Conservation (phyloP, 2,888 invertebrate species). For the Nomada flava region DNA sequence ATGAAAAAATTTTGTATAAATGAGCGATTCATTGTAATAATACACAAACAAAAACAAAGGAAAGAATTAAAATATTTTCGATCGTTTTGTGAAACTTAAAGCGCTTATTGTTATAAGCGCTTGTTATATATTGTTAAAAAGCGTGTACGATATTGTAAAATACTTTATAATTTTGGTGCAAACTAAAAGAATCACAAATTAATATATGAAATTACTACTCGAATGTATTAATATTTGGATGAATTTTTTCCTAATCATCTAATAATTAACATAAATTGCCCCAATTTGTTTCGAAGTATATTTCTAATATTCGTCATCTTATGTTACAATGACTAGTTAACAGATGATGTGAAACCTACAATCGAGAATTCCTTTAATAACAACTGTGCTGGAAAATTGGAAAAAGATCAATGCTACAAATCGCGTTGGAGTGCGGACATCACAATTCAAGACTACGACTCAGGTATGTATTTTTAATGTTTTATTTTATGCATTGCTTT, state of each 20-base stretch:
- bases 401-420: constrained; percentile 86
- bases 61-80: background rate
- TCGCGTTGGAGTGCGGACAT: constrained; percentile 90
- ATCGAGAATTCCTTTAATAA: constrained; percentile 88
- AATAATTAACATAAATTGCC: too few relatives aligned
- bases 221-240: too few relatives aligned
- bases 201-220: too few relatives aligned
- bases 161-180: background rate
- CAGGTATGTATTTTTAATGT: constrained; percentile 62
- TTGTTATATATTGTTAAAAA: too few relatives aligned
- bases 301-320: constrained; percentile 15
- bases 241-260: too few relatives aligned
- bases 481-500: background rate
- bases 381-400: constrained; percentile 86
- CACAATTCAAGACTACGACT: constrained; percentile 87
- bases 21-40: background rate
- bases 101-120: background rate
- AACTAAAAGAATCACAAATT: too few relatives aligned
- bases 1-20: constrained; percentile 11
- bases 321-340: constrained; percentile 65
- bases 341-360: constrained; percentile 86
- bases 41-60: background rate
- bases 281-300: too few relatives aligned
- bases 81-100: background rate
- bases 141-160: background rate